A percentile compares a stretch with the other conserved stretches of the same genome.
Evolutionary conservation across 2,888 invertebrate species (phyloP).

Genomic region (Quadroppia sp.): DNA sequence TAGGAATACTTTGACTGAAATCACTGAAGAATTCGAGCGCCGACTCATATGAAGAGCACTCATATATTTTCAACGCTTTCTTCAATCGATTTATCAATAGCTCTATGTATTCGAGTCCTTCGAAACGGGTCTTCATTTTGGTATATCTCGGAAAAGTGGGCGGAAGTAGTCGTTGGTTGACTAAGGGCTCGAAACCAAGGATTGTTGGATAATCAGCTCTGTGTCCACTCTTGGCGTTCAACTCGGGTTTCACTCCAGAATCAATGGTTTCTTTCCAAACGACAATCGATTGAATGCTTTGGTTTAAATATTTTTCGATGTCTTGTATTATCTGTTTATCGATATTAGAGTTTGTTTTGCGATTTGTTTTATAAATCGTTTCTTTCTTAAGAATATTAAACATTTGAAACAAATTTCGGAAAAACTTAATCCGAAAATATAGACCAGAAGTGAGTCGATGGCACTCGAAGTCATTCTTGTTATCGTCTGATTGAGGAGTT

Average conservation of each 20-base stretch:
- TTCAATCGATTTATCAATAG: constrained; percentile 75
- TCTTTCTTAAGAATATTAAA: constrained; percentile 63
- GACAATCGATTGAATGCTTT: constrained; percentile 76
- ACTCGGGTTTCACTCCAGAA: constrained; percentile 65
- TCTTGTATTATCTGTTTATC: constrained; percentile 59
- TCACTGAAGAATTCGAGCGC: constrained; percentile 88
- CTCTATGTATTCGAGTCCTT: constrained; percentile 75
- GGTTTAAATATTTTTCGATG: constrained; percentile 72
- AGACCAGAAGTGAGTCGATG: constrained; percentile 54
- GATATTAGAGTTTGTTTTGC: constrained; percentile 5
- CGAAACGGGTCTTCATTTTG: constrained; percentile 71
- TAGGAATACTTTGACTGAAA: constrained; percentile 68
- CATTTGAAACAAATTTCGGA: constrained; percentile 77
- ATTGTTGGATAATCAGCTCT: constrained; percentile 51
- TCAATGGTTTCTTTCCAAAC: constrained; percentile 70
- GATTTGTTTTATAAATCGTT: constrained; percentile 50
- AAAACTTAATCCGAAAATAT: constrained; percentile 73
- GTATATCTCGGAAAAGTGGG: constrained; percentile 97
- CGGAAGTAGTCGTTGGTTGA: constrained; percentile 91
- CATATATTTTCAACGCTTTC: constrained; percentile 74
- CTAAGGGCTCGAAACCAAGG: constrained; percentile 89
- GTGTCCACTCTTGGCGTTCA: constrained; percentile 47
- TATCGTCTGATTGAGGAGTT: background rate
- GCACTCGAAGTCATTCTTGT: constrained; percentile 47
- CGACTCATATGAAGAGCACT: constrained; percentile 71